Evolutionary conservation across 2,888 invertebrate genomes (phyloP).

Genomic region (Caenorhabditis auriculariae): DNA sequence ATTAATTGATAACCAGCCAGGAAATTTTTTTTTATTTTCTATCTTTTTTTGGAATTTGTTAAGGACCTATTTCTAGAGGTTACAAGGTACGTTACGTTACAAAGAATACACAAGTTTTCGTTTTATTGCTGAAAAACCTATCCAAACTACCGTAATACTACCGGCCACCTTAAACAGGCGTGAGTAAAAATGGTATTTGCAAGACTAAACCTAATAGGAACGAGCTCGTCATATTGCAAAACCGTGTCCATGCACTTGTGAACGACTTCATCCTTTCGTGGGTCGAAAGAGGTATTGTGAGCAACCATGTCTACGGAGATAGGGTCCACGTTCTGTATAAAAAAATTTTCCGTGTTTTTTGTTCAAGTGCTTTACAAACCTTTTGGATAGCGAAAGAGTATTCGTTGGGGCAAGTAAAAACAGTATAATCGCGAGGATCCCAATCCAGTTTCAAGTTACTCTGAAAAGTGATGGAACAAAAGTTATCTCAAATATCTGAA

Average conservation of each 20-base stretch:
- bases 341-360: background rate
- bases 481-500: no score
- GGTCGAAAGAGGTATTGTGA: slow-evolving; percentile 33
- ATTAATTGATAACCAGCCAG: no score
- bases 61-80: no score
- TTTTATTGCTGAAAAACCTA: no score
- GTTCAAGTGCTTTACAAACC: background rate
- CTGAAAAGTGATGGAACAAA: slow-evolving; percentile 68
- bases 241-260: slow-evolving; percentile 75
- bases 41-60: no score
- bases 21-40: no score
- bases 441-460: slow-evolving; percentile 72
- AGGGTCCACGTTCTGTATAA: slow-evolving; percentile 25
- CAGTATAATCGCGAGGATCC: slow-evolving; percentile 68
- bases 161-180: no score
- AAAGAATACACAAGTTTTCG: no score
- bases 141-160: no score
- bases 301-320: slow-evolving; percentile 29
- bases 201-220: slow-evolving; percentile 75
- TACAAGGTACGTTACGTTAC: no score
- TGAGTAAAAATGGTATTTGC: no score
- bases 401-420: slow-evolving; percentile 71
- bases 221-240: slow-evolving; percentile 68
- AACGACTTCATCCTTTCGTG: slow-evolving; percentile 68
- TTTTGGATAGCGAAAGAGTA: slow-evolving; percentile 22